A percentile compares a stretch with the other conserved stretches of the same genome.
These are phyloP conservation scores for Dolichotis patagonum DNA, from an alignment of 2,113 vertebrate species.

Conservation along the genomic window DNA sequence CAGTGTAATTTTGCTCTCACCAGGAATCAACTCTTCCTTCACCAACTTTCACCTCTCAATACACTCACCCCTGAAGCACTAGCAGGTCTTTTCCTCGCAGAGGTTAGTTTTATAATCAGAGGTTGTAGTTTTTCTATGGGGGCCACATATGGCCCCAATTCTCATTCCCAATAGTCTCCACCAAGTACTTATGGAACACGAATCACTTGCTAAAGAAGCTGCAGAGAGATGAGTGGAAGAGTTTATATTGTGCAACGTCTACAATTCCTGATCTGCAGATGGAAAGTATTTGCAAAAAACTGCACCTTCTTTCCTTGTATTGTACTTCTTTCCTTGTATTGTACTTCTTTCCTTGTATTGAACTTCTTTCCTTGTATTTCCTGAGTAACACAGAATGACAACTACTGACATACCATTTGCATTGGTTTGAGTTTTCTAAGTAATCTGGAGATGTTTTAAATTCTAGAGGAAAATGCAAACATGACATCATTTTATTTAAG, in stretches of 20 bases:
- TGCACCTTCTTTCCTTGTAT: not conserved
- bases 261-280: not conserved
- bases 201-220: not conserved
- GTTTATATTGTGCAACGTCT: not conserved
- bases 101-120: not conserved
- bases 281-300: not conserved
- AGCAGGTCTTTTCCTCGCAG: not conserved
- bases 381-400: not conserved
- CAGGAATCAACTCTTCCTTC: not conserved
- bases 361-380: not conserved
- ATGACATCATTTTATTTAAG: not conserved
- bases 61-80: not conserved
- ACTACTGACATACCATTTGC: not conserved
- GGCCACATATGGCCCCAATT: accelerated
- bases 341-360: too few species aligned
- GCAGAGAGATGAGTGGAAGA: not conserved
- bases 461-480: not conserved
- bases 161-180: not conserved
- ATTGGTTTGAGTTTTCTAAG: not conserved
- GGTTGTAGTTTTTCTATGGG: not conserved
- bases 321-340: not conserved
- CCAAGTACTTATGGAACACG: not conserved
- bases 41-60: not conserved
- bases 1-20: not conserved
- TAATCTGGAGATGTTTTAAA: not conserved